Evolutionary conservation across 2,888 invertebrate genomes (phyloP).

Genomic region (Sympetrum striolatum): DNA sequence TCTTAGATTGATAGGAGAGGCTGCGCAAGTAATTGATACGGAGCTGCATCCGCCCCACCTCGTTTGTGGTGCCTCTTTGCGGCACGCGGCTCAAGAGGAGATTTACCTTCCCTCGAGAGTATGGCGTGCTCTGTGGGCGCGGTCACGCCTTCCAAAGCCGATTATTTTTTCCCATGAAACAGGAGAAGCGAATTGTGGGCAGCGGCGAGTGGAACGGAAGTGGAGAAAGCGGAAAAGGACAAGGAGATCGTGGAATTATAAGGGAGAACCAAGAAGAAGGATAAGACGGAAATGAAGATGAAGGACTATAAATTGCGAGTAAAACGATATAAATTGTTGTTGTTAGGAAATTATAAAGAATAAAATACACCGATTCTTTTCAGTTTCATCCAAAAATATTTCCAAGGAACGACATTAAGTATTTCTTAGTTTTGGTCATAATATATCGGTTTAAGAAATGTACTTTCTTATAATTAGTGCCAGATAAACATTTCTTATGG

Average conservation of each 20-base stretch:
- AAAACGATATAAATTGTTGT: background rate
- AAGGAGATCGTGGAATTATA: background rate
- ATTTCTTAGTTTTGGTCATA: too few species aligned
- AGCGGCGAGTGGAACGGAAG: background rate
- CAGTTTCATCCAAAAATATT: too few species aligned
- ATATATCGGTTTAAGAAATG: too few species aligned
- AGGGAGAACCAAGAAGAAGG: too few species aligned
- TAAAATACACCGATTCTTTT: too few species aligned
- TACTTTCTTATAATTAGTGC: too few species aligned
- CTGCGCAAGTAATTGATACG: background rate
- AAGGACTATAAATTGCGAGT: background rate
- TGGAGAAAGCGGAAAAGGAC: background rate
- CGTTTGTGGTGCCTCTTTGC: background rate
- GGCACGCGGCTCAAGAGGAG: background rate
- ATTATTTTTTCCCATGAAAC: background rate
- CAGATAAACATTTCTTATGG: too few species aligned
- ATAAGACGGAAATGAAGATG: background rate
- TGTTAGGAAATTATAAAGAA: too few species aligned
- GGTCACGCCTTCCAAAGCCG: constrained; percentile 6
- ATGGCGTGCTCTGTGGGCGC: background rate
- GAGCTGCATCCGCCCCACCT: background rate
- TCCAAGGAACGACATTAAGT: too few species aligned
- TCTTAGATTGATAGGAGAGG: too few species aligned
- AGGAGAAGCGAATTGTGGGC: background rate
- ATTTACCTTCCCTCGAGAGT: background rate